These are phyloP conservation scores for Oeneis ivallda DNA, from an alignment of 2,888 invertebrate species.

Conservation along the genomic window DNA sequence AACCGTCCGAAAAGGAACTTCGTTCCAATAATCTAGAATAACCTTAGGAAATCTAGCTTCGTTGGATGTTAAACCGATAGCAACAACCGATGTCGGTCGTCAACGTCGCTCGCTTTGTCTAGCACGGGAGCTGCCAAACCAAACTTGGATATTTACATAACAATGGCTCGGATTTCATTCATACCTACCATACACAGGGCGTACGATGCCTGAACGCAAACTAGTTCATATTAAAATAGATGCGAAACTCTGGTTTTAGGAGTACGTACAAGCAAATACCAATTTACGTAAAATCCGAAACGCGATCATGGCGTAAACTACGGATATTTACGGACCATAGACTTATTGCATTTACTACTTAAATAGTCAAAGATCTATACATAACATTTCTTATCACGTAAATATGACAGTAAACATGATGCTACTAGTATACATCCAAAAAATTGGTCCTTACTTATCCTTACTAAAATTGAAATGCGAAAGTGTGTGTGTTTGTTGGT, in stretches of 20 bases:
- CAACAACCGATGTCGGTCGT: constrained; percentile 71
- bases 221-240: constrained; percentile 38
- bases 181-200: constrained; percentile 42
- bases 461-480: too few relatives aligned
- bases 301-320: not conserved
- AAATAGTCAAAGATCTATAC: too few relatives aligned
- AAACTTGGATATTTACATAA: constrained; percentile 77
- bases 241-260: constrained; percentile 29
- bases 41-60: constrained; percentile 21
- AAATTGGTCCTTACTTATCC: too few relatives aligned
- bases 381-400: not conserved
- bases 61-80: constrained; percentile 63
- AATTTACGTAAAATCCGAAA: constrained; percentile 18
- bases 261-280: constrained; percentile 19
- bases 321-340: too few relatives aligned
- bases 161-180: constrained; percentile 74
- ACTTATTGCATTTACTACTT: too few relatives aligned
- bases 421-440: not conserved
- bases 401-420: not conserved
- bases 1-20: too few relatives aligned
- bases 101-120: constrained; percentile 79
- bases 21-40: not conserved
- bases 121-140: constrained; percentile 72
- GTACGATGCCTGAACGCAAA: constrained; percentile 30
- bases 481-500: too few relatives aligned